Evolutionary conservation across 1,140 invertebrate species (phyloP).

Genomic region (Brachionus paranguensis): DNA sequence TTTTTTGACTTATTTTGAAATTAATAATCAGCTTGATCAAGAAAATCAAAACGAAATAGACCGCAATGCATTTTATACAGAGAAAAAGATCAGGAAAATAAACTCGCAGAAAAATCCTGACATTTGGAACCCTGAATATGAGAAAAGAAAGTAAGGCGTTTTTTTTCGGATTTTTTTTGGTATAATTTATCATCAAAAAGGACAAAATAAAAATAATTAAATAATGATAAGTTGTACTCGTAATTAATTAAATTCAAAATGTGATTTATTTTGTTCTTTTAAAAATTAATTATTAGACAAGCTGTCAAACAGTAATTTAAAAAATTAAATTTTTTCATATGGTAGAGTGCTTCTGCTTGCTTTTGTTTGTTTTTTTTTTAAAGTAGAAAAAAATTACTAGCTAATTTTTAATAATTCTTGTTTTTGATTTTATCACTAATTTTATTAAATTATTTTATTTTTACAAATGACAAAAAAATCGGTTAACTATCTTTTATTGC

Average conservation of each 20-base stretch:
- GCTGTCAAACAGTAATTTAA: background rate
- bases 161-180: background rate
- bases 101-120: background rate
- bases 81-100: conserved; percentile 15
- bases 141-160: background rate
- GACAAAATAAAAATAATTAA: background rate
- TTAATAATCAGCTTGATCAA: background rate
- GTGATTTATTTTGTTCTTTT: background rate
- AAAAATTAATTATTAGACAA: background rate
- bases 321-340: background rate
- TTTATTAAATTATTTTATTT: no score
- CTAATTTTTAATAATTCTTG: background rate
- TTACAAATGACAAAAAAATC: no score
- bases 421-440: background rate
- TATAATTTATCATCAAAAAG: background rate
- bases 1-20: background rate
- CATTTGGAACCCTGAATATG: background rate
- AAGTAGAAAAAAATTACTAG: background rate
- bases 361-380: background rate
- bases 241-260: background rate
- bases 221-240: background rate
- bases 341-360: background rate
- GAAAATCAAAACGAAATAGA: conserved; percentile 5
- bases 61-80: background rate
- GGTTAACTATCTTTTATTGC: no score